A percentile compares a stretch with the other conserved stretches of the same genome.
Evolutionary conservation across 2,797 vertebrate genomes (phyloP).

Genomic region (Manis javanica): DNA sequence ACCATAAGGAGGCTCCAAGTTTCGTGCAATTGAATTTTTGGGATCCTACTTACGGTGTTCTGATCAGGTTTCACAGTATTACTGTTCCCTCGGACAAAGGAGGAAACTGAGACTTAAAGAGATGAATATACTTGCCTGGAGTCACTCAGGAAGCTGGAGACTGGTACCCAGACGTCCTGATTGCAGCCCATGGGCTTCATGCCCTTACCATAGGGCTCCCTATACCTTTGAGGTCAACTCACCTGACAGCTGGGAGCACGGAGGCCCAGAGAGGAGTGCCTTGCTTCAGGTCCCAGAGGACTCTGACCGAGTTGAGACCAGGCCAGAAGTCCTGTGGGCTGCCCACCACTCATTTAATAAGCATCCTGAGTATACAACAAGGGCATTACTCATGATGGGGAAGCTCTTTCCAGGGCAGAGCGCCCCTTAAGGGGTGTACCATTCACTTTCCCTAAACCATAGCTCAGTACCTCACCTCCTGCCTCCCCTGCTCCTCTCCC

Average conservation of each 20-base stretch:
- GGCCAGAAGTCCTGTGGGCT: no score
- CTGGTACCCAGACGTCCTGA: background rate
- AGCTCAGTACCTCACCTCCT: background rate
- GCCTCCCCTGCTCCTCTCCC: rapidly evolving
- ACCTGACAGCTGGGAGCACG: background rate
- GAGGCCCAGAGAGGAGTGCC: background rate
- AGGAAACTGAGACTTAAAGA: background rate
- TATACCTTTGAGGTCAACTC: background rate
- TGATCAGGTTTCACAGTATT: background rate
- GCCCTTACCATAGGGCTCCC: background rate
- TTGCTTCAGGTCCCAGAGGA: background rate
- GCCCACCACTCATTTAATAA: background rate
- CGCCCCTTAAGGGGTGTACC: background rate
- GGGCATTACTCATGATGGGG: background rate
- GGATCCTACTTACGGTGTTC: background rate
- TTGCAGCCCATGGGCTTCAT: background rate
- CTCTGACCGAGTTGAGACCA: background rate
- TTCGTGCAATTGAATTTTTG: background rate
- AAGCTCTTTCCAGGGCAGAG: no score
- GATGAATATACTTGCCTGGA: background rate
- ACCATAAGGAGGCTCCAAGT: background rate
- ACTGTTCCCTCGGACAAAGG: background rate
- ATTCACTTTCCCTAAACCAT: background rate
- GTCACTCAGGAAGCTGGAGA: background rate
- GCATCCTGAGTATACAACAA: background rate